Evolutionary conservation across 2,888 invertebrate genomes (phyloP), one percentile per base, ranked within the genome.

Genomic region (Rhagonycha lutea): DNA sequence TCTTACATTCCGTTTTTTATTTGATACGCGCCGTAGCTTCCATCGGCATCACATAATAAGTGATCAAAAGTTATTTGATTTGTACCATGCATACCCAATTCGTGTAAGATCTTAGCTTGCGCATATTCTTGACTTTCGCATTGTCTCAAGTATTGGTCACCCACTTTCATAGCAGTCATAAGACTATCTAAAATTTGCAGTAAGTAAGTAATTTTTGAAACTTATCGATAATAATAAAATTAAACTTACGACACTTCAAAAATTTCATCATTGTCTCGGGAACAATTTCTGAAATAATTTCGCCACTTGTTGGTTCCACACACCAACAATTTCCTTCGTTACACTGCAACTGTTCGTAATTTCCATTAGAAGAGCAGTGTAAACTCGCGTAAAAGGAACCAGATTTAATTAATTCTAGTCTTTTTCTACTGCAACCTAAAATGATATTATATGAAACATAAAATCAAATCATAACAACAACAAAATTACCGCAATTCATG

Each of bases 251-350:
- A 82, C 94, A 94, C 3, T 92, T 91, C 69, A 94, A 87, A 78
- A 86, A 86, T 69, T 82, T 87, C 90, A 92, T 91, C 83, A 92
- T 89, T 4, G 84, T 86, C 81, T 91, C 89, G 0, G 90, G 91
- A 7, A 93, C 89, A 0, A 91, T 90, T 62, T 89, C 85, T 11
- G 90, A 88, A 61, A 84, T 86, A 2, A 92, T 89, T 80, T 91
- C 89, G 14, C 94, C 94, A 70, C 91, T 92, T 83, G 84, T 88
- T 0, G 89, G 87, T 47, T 92, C 89, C 1, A 90, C 92, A 85
- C 94, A 94, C 93, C 93, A 94, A 83, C 94, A 94, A 79, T 92
- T 83, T 2, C 91, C 92, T 73, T 89, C 88, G 60, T 92, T 91
- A 83, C 94, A 94, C 83, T 94, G 94, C 28, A 94, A 84, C 23